Evolutionary conservation across 2,888 invertebrate genomes (phyloP), one percentile per base, ranked within the genome.

Genomic region (Epistrophe eligans): DNA sequence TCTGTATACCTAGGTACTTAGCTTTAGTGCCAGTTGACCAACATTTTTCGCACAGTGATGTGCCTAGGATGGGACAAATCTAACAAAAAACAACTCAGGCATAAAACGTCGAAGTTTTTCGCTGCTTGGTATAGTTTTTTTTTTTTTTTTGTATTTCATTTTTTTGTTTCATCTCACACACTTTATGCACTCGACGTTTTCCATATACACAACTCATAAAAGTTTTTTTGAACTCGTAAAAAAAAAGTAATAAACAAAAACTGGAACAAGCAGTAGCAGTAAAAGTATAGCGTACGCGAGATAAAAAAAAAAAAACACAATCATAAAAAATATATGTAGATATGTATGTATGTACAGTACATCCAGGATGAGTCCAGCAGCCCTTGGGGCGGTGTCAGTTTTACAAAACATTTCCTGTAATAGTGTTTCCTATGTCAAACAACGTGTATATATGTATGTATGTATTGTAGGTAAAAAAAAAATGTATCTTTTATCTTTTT

Each of bases 141-240:
- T 64, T 35, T 28, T 19, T 28, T 43, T 24, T 10, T 58, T 10
- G 17, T 43, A 4, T 43, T n/a, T 43, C 1, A 6, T 45, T n/a
- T 66, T 66, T 24, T 67, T 19, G 10, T 35, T 55, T 8, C 50
- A 19, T 17, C 72, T 17, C 50, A 50, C 58, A 60, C 71, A 72
- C 73, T 77, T 66, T 77, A 77, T 77, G 84, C 77, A 85, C 71
- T 62, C 71, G 60, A 45, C 72, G 60, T 85, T 77, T 76, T 84
- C 64, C 83, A 71, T 76, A 85, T 74, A 84, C 77, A 77, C 67
- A 57, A 80, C 87, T 81, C 87, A 88, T 79, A 84, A 88, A 88
- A 89, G 88, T 89, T 89, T 84, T 88, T 88, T 88, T 88, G 82
- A 89, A 88, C 88, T 88, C 89, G 67, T 82, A 87, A 87, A 82